Percentiles rank a stretch among this genome's conserved stretches.
These are phyloP conservation scores for Paramisgurnus dabryanus DNA, from an alignment of 2,113 vertebrate species.

Conservation along the genomic window DNA sequence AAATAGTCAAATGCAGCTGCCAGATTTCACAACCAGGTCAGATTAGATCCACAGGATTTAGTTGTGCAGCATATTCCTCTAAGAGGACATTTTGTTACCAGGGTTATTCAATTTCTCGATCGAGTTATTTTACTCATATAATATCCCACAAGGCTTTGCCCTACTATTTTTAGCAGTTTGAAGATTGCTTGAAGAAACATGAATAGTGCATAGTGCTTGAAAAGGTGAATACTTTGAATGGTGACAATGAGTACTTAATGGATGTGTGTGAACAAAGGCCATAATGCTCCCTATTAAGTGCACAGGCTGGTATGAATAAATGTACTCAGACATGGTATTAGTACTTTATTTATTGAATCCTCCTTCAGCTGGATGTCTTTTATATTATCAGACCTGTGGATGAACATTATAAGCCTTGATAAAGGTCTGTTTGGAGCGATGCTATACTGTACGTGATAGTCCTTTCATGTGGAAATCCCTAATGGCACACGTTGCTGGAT, in stretches of 20 bases:
- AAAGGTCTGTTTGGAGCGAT: not conserved
- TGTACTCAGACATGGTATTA: not conserved
- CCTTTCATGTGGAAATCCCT: conserved; percentile 14
- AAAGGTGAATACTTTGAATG: no score
- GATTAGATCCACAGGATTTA: not conserved
- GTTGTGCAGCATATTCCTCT: not conserved
- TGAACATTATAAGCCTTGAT: not conserved
- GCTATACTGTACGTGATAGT: not conserved
- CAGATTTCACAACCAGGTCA: not conserved
- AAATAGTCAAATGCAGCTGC: not conserved
- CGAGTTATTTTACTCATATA: no score
- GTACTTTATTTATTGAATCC: not conserved
- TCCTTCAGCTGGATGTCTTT: not conserved
- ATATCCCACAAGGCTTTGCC: no score
- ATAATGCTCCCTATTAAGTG: not conserved
- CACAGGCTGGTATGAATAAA: not conserved
- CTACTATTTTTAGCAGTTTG: no score
- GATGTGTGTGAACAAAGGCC: not conserved
- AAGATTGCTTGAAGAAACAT: no score
- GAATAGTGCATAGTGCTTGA: no score
- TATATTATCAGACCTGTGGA: not conserved
- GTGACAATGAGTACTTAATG: not conserved
- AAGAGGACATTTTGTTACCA: no score
- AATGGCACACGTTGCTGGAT: not conserved
- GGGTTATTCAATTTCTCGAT: no score